These are phyloP conservation scores for Callyntrura sp. DNA, from an alignment of 2,888 invertebrate genomes.

Conservation along the genomic window DNA sequence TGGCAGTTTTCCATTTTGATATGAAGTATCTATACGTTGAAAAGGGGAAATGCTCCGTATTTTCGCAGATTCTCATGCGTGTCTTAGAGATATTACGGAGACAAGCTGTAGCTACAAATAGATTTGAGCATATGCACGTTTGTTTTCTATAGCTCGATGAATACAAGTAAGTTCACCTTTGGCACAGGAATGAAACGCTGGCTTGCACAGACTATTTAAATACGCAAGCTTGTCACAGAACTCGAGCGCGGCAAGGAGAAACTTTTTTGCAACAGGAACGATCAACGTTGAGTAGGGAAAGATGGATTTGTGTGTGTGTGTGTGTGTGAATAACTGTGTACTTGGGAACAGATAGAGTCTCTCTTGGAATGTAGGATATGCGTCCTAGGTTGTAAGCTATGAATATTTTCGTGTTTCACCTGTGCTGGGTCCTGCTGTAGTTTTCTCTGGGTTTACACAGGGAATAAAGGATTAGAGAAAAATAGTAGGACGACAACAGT, in stretches of 20 bases:
- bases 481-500: constrained; percentile 31
- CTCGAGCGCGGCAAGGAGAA: background rate
- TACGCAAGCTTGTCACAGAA: constrained; percentile 10
- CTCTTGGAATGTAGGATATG: background rate
- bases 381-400: background rate
- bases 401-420: background rate
- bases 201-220: background rate
- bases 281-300: background rate
- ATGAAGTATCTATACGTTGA: too few relatives aligned
- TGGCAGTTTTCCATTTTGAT: background rate
- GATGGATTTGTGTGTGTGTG: background rate
- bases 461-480: constrained; percentile 35
- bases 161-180: constrained; percentile 30
- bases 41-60: background rate
- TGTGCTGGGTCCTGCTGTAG: background rate
- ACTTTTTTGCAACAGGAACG: background rate
- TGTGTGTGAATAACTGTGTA: background rate
- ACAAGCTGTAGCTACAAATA: background rate
- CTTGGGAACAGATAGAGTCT: background rate
- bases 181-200: constrained; percentile 13
- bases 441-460: background rate
- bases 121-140: background rate
- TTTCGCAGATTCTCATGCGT: constrained; percentile 44
- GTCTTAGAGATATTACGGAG: constrained; percentile 26
- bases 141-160: background rate